These are phyloP conservation scores for Casuarius casuarius DNA, from an alignment of 2,113 vertebrate species.

Conservation along the genomic window DNA sequence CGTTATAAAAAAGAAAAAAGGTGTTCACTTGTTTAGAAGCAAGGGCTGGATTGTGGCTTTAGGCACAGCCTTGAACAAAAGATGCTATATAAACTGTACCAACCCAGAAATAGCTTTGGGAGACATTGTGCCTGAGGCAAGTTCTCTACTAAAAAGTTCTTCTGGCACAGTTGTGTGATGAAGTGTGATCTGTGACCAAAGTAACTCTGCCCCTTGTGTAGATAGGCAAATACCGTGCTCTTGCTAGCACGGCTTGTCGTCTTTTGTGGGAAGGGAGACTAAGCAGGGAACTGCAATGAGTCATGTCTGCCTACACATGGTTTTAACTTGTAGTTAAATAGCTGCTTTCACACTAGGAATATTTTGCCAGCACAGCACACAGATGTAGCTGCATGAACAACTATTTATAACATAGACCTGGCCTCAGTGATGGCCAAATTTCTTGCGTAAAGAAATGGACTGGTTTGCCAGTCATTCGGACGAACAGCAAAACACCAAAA, in stretches of 20 bases:
- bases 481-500: not conserved
- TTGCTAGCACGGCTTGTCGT: not conserved
- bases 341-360: not conserved
- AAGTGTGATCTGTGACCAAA: not conserved
- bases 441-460: fast-evolving
- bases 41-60: constrained; percentile 10
- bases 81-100: not conserved
- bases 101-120: not conserved
- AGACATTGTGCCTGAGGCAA: not conserved
- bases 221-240: fast-evolving
- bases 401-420: fast-evolving
- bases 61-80: constrained; percentile 13
- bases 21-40: not conserved
- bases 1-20: not conserved
- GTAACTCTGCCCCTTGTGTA: fast-evolving
- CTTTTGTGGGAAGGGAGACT: not conserved
- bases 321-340: not conserved
- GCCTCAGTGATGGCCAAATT: not conserved
- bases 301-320: fast-evolving
- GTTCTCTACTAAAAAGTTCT: not conserved
- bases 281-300: not conserved
- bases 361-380: not conserved
- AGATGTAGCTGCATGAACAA: not conserved
- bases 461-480: fast-evolving
- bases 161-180: not conserved